Percentiles rank a stretch among this genome's conserved stretches.
Conservation (phyloP, 2,888 invertebrate genomes). For the Ephialtes manifestator region DNA sequence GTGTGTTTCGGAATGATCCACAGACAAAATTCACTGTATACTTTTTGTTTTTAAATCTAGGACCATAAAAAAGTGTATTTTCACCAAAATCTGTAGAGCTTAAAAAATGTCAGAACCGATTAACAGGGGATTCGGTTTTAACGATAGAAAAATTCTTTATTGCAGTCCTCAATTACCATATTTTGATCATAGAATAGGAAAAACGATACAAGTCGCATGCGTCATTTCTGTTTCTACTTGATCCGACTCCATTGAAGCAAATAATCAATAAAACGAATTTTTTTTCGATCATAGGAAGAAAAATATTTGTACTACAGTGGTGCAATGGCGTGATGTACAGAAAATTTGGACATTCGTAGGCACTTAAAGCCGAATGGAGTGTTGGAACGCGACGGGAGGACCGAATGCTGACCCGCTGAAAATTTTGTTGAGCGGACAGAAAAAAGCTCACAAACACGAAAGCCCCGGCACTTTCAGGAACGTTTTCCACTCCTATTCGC, state of each 20-base stretch:
- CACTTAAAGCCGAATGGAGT: slow-evolving; percentile 25
- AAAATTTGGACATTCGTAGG: slow-evolving; percentile 20
- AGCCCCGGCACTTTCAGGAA: slow-evolving; percentile 7
- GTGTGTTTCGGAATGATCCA: too few species aligned
- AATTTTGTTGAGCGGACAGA: slow-evolving; percentile 31
- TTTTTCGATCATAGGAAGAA: background rate
- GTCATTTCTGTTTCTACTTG: too few species aligned
- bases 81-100: too few species aligned
- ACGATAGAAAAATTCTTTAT: too few species aligned
- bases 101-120: too few species aligned
- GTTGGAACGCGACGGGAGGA: slow-evolving; percentile 11
- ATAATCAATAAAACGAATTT: background rate
- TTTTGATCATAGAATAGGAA: too few species aligned
- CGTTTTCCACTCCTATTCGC: background rate
- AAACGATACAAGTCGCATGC: too few species aligned
- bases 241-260: background rate
- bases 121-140: too few species aligned
- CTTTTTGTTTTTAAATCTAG: too few species aligned
- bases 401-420: slow-evolving; percentile 20
- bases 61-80: too few species aligned
- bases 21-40: too few species aligned
- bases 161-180: too few species aligned
- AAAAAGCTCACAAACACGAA: slow-evolving; percentile 25
- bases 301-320: background rate
- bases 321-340: background rate